These are phyloP conservation scores for Erpobdella octoculata DNA, from an alignment of 2,888 invertebrate species.

Conservation along the genomic window DNA sequence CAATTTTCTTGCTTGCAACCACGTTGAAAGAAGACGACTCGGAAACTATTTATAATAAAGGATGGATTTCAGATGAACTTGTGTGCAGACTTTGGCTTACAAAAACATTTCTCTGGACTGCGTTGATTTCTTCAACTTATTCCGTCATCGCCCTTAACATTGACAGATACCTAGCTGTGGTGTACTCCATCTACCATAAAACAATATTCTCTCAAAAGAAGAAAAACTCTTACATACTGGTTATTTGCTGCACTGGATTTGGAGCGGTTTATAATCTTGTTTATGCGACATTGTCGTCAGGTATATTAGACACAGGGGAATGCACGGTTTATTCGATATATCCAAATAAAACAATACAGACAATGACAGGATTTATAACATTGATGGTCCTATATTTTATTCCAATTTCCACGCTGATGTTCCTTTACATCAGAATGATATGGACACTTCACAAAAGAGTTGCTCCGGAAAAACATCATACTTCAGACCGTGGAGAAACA, in stretches of 20 bases:
- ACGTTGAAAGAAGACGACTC: constrained; percentile 20
- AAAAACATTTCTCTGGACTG: constrained; percentile 33
- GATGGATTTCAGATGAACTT: constrained; percentile 18
- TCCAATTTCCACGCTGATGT: constrained; percentile 31
- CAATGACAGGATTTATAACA: constrained; percentile 29
- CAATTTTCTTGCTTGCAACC: constrained; percentile 29
- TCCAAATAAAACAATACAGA: constrained; percentile 16
- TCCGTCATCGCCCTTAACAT: constrained; percentile 32
- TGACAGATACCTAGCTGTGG: constrained; percentile 33
- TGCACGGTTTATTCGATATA: constrained; percentile 32
- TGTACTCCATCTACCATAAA: constrained; percentile 35
- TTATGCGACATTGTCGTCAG: constrained; percentile 20
- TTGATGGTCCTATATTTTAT: constrained; percentile 33
- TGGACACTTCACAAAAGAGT: constrained; percentile 26
- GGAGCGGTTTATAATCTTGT: constrained; percentile 30
- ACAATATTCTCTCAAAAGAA: constrained; percentile 30
- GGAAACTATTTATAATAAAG: background rate
- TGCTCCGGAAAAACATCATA: background rate
- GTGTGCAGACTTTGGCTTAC: constrained; percentile 35
- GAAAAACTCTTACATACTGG: constrained; percentile 16
- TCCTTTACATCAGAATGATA: constrained; percentile 33
- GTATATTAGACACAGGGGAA: constrained; percentile 23
- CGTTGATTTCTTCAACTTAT: constrained; percentile 35
- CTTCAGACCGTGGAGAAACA: background rate
- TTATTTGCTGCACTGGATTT: constrained; percentile 28